Percentiles rank a stretch among this genome's conserved stretches.
Conservation (phyloP, 23 tunicate genomes). For the Trididemnum clinides region DNA sequence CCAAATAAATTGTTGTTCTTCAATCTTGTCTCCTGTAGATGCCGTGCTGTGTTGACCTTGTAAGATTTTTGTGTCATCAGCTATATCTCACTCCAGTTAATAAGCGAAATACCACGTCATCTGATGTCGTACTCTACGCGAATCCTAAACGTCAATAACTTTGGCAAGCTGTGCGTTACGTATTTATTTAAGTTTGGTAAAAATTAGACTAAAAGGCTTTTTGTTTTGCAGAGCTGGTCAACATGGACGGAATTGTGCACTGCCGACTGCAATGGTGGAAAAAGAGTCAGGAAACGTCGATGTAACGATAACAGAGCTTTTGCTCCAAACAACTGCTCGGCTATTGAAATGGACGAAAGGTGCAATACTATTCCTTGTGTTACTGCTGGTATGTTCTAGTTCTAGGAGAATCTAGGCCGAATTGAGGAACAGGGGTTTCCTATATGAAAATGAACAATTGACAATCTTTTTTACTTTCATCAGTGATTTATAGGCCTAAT, state of each 20-base stretch:
- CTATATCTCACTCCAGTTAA: too few species aligned
- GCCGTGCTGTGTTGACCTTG: too few species aligned
- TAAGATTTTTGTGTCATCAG: too few species aligned
- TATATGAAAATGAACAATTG: background rate
- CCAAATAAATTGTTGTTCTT: too few species aligned
- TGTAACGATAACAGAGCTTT: background rate
- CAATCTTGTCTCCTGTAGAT: too few species aligned
- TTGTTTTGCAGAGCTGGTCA: conserved; percentile 26
- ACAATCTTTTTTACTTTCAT: background rate
- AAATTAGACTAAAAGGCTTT: background rate
- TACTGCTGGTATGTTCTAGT: background rate
- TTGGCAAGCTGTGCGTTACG: too few species aligned
- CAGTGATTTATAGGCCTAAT: too few species aligned
- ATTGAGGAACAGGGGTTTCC: background rate
- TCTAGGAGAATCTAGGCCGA: background rate
- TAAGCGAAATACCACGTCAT: too few species aligned
- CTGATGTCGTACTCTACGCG: too few species aligned
- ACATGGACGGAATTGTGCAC: conserved; percentile 27
- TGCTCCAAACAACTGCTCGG: background rate
- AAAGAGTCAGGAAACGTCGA: background rate
- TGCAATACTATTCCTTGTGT: conserved; percentile 25
- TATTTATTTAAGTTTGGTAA: background rate
- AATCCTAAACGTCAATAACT: too few species aligned
- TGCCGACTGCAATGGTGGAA: conserved; percentile 26
- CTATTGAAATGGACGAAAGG: background rate